Percentiles rank a stretch among this genome's conserved stretches.
Evolutionary conservation across 2,797 vertebrate genomes (phyloP).

Genomic region (Anabas testudineus): DNA sequence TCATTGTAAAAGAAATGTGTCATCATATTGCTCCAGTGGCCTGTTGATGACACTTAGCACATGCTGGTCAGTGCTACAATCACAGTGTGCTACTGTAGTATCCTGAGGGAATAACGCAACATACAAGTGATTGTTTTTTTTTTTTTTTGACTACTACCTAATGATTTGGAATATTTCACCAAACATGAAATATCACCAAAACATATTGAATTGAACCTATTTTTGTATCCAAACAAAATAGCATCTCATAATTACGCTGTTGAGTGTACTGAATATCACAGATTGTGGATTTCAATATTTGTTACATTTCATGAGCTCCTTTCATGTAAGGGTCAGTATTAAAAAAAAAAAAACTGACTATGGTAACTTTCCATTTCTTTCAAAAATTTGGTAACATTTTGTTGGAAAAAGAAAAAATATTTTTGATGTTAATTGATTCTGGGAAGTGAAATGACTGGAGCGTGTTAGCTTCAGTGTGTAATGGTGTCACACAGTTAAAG

Average conservation of each 20-base stretch:
- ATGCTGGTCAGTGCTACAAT: conserved; percentile 53
- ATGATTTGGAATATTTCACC: conserved; percentile 12
- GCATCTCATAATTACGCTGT: neutral
- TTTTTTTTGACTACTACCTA: neutral
- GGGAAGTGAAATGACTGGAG: conserved; percentile 14
- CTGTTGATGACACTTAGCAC: conserved; percentile 10
- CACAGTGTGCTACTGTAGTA: neutral
- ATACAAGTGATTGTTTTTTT: neutral
- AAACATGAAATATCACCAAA: neutral
- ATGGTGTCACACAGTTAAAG: conserved; percentile 18
- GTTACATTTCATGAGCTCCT: neutral
- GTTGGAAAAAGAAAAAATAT: neutral
- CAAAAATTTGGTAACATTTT: neutral
- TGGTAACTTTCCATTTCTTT: neutral
- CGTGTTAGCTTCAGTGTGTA: neutral
- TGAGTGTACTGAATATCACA: neutral
- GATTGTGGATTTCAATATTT: neutral
- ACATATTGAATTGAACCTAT: neutral
- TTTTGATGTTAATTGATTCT: conserved; percentile 10
- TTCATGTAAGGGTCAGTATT: neutral
- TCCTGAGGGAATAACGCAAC: neutral
- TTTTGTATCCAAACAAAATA: neutral
- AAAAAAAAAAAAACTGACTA: conserved; percentile 13
- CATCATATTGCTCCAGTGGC: neutral
- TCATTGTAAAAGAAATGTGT: neutral